Evolutionary conservation across 2,888 invertebrate genomes (phyloP).

Genomic region (Drosophila affinis): DNA sequence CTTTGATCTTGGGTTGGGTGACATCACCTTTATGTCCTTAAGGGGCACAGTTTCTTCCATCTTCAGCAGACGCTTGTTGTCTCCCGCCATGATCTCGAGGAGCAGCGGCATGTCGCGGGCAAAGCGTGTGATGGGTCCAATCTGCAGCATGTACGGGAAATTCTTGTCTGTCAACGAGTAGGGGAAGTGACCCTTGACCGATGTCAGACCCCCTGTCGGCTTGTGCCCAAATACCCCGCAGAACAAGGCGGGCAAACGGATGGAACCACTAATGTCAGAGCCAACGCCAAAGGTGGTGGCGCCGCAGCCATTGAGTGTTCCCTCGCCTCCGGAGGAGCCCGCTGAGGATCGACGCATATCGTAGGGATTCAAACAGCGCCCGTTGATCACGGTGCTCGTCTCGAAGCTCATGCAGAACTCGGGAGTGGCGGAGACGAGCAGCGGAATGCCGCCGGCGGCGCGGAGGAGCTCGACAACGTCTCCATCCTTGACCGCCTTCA

Average conservation of each 20-base stretch:
- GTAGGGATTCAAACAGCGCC: conserved; percentile 93
- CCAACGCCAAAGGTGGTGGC: conserved; percentile 91
- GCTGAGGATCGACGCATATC: conserved; percentile 89
- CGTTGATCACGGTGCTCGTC: conserved; percentile 90
- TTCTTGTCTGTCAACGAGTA: conserved; percentile 83
- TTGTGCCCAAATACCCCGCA: conserved; percentile 96
- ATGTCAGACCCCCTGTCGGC: conserved; percentile 88
- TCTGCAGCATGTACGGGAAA: conserved; percentile 85
- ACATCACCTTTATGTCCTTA: conserved; percentile 84
- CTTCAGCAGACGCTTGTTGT: conserved; percentile 83
- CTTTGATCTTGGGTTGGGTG: background rate
- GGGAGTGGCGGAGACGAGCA: conserved; percentile 93
- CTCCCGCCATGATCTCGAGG: conserved; percentile 87
- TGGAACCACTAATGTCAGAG: conserved; percentile 94
- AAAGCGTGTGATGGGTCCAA: conserved; percentile 91
- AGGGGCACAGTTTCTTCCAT: conserved; percentile 84
- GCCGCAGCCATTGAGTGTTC: conserved; percentile 89
- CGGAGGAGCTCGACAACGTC: conserved; percentile 87
- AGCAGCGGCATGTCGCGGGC: conserved; percentile 90
- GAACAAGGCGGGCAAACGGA: conserved; percentile 92
- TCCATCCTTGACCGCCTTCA: conserved; percentile 88
- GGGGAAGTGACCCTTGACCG: conserved; percentile 88
- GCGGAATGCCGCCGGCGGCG: conserved; percentile 91
- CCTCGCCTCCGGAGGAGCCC: conserved; percentile 96
- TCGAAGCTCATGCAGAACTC: conserved; percentile 96